These are phyloP conservation scores for Zaprionus kolodkinae DNA, from an alignment of 1,140 invertebrate genomes.

Conservation along the genomic window DNA sequence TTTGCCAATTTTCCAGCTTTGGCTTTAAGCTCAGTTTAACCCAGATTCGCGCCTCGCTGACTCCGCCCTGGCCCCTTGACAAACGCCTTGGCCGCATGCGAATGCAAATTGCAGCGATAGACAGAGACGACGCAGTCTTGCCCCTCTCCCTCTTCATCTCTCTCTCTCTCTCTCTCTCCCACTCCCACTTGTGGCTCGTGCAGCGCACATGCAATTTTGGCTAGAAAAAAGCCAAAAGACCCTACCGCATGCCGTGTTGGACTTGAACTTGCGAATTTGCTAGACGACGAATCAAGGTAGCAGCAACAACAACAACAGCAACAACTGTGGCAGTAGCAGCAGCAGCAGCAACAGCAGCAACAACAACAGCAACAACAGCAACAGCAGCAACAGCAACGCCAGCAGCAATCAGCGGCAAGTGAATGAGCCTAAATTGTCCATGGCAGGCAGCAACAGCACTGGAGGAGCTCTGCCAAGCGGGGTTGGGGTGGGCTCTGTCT, in stretches of 20 bases:
- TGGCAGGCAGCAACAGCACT: constrained; percentile 20
- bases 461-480: background rate
- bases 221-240: constrained; percentile 38
- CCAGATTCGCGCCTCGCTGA: constrained; percentile 49
- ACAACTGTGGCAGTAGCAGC: constrained; percentile 27
- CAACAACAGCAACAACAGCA: constrained; percentile 49
- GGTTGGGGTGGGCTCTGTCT: background rate
- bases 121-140: constrained; percentile 24
- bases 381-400: constrained; percentile 61
- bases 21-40: constrained; percentile 67
- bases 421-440: constrained; percentile 81
- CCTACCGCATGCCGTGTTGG: constrained; percentile 55
- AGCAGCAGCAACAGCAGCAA: constrained; percentile 66
- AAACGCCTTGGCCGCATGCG: constrained; percentile 62
- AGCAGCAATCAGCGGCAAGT: constrained; percentile 80
- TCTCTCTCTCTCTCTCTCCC: background rate
- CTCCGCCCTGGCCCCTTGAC: constrained; percentile 58
- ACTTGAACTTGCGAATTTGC: constrained; percentile 81
- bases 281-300: constrained; percentile 65
- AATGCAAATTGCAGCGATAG: constrained; percentile 65
- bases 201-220: constrained; percentile 64
- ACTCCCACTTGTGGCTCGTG: background rate
- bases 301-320: constrained; percentile 43
- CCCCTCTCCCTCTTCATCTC: background rate
- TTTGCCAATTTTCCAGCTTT: constrained; percentile 16